phyloP scores from a whole-genome alignment of 1,140 invertebrate species.

The Phymorhynchus buccinoides region DNA sequence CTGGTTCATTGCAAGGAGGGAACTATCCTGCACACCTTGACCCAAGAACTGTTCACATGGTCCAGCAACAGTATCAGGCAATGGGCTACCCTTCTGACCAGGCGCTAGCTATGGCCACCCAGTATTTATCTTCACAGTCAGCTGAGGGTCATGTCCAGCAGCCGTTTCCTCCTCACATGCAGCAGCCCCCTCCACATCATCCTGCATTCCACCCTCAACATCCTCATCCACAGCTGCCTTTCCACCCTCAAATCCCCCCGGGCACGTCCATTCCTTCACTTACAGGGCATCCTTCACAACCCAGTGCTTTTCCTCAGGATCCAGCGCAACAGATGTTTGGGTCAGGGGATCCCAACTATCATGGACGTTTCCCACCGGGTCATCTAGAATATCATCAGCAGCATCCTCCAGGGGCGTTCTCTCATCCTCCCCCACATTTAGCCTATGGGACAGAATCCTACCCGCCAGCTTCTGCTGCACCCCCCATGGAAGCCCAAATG shows the following conservation, averaged over 20 bases:
- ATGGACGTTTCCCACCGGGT: slow-evolving; percentile 11
- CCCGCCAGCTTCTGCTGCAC: not conserved
- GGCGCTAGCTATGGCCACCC: slow-evolving; percentile 11
- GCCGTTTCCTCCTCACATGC: not conserved
- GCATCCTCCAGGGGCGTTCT: not conserved
- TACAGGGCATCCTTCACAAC: not conserved
- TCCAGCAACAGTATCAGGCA: slow-evolving; percentile 31
- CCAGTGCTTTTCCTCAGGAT: slow-evolving; percentile 12
- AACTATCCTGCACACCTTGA: not conserved
- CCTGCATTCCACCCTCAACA: not conserved
- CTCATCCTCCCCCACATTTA: not conserved
- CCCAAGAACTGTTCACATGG: slow-evolving; percentile 2
- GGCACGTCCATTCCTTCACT: slow-evolving; percentile 20
- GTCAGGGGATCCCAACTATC: not conserved
- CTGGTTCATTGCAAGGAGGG: slow-evolving; percentile 10
- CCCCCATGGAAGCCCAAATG: slow-evolving; percentile 1
- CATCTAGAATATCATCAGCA: not conserved
- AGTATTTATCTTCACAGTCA: not conserved
- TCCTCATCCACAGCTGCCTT: not conserved
- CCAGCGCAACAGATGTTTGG: slow-evolving; percentile 1
- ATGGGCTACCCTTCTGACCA: slow-evolving; percentile 34
- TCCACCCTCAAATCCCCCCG: slow-evolving; percentile 23
- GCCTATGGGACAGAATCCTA: slow-evolving; percentile 11
- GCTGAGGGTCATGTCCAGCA: not conserved
- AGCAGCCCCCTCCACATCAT: slow-evolving; percentile 32